phyloP scores from a whole-genome alignment of 2,113 vertebrate species.

The Euleptes europaea region DNA sequence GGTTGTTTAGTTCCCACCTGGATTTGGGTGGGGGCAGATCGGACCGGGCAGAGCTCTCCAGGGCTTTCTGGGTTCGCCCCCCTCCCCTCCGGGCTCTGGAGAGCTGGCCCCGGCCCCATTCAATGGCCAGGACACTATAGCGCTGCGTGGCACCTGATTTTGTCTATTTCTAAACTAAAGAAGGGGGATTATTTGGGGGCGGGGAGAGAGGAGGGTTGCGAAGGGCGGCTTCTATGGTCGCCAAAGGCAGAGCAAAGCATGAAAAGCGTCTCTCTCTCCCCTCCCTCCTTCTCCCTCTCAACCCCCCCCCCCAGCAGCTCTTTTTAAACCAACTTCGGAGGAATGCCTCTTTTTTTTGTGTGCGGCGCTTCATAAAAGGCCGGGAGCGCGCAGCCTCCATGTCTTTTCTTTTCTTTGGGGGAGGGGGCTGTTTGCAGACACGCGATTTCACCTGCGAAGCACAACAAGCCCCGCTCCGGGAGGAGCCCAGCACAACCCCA shows the following conservation, averaged over 20 bases:
- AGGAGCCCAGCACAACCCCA: conserved; percentile 41
- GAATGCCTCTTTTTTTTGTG: conserved; percentile 82
- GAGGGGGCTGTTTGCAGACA: conserved; percentile 85
- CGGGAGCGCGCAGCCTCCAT: conserved; percentile 64
- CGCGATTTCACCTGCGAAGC: conserved; percentile 87
- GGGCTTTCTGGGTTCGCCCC: conserved; percentile 86
- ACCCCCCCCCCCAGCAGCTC: conserved; percentile 49
- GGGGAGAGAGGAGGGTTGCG: conserved; percentile 77
- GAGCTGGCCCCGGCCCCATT: conserved; percentile 85
- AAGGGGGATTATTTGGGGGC: conserved; percentile 88
- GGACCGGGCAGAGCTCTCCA: conserved; percentile 86
- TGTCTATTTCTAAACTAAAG: conserved; percentile 90
- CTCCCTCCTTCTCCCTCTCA: too few species aligned
- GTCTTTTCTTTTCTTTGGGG: conserved; percentile 66
- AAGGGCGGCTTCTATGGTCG: conserved; percentile 57
- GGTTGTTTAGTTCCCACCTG: conserved; percentile 81
- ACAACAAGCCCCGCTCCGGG: conserved; percentile 73
- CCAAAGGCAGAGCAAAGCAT: conserved; percentile 85
- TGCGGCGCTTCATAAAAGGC: conserved; percentile 81
- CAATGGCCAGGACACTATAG: conserved; percentile 90
- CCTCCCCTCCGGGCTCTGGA: conserved; percentile 85
- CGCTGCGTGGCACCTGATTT: conserved; percentile 95
- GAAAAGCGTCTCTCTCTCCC: conserved; percentile 82
- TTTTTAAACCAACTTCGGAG: conserved; percentile 83
- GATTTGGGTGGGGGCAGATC: conserved; percentile 83